Base-by-base conservation (phyloP, 2,113 vertebrate species). In the Zosterops lateralis region DNA sequence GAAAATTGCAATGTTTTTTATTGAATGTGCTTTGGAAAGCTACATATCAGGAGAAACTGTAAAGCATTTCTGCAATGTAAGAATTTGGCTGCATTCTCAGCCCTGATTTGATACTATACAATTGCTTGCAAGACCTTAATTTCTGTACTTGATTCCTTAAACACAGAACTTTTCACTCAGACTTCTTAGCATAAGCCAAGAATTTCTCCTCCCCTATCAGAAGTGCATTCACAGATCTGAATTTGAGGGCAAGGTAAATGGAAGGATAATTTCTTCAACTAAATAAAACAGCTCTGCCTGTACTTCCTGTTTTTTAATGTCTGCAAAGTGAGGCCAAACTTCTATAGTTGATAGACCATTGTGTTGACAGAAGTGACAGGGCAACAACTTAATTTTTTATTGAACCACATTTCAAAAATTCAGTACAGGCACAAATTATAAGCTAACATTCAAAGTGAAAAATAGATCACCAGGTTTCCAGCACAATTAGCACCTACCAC, bases 391-490 rank as follows among this genome's bases (percentile, higher is more conserved):
- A 19, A 60, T 93, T 91, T 91, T 89, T 91, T 92, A 87, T 36
- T 83, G 54, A 92, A 48, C 20, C 11, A 17, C 71, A 10, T 32
- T 84, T 96, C 56, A 91, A 81, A 96, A 96, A 75, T 93, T 61
- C 44, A 76, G 65, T 29, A 89, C 64, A 60, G 67, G 22, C 26
- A 67, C 36, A 82, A 90, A 83, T 48, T 21, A 53, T 79, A 86
- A 93, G 48, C 29, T 74, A 94, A 83, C 24, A 77, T 68, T 67
- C 62, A 72, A 32, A 57, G 28, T 74, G 42, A 68, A 83, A 88
- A 95, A 75, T 5, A 92, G n/a, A 62, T 57, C 24, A 66, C 12
- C 9, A 15, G 6, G 25, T 90, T 74, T 91, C 32, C 78, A 67
- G 68, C 54, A 85, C 53, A 93, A 77, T 92, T 96, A 87, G 22